Evolutionary conservation across 1,140 invertebrate genomes (phyloP), one percentile per base, ranked within the genome.

Genomic region (Cephus cinctus): DNA sequence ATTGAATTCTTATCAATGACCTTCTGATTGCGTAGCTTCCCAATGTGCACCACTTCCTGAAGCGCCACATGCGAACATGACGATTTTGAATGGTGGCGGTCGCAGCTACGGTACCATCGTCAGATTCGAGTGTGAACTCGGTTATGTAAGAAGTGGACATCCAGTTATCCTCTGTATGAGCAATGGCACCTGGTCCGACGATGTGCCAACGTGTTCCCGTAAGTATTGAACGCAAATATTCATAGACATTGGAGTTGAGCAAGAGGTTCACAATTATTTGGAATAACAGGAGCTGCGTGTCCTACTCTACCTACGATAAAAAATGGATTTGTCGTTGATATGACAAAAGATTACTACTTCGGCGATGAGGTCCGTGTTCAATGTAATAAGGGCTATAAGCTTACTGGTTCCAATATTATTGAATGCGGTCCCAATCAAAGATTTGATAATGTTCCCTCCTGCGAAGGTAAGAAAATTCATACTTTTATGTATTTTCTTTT

Each of bases 31-130:
- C 61, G 52, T 61, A 88, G 93, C 94, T 27, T 96, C 94, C 15
- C 92, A 96, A 67, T 98, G 95, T 73, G 84, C 90, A n/a, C 84
- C 92, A 2, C 74, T 98, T 16, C 83, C 87, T 5, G 92, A 96
- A 66, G 91, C 93, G 25, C 81, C 88, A 0, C 90, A 95, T 67
- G 90, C 92, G 9, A 92, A 94, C 60, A 83, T 92, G 15, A 90
- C 87, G 0, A 83, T 96, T 25, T 76, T 96, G n/a, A 96, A 95
- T 63, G 95, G 95, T 5, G 89, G 92, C 16, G 94, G 94, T 25
- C 81, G 92, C 52, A 95, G 91, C 67, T 98, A 96, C 63, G 95
- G 95, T 47, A 97, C 94, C 0, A 95, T 98, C 61, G 88, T 97
- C 4, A 79, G 93, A 43, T 98, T 94, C 71, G 89, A 95, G 70